These are phyloP conservation scores for Sinosuthora webbiana DNA, from an alignment of 2,113 vertebrate genomes.

Conservation along the genomic window DNA sequence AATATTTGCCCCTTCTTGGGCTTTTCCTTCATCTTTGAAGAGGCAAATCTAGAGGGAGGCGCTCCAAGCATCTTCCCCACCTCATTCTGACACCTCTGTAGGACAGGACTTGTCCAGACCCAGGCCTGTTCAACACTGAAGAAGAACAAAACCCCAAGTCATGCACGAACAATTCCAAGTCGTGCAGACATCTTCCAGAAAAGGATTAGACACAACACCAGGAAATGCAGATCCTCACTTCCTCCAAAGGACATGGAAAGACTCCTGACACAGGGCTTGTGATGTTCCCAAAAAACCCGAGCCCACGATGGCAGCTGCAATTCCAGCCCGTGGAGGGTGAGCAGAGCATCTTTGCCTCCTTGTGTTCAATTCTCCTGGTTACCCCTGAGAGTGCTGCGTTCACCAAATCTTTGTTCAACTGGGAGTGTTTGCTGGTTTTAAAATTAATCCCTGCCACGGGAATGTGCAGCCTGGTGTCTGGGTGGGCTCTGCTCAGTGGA, in stretches of 20 bases:
- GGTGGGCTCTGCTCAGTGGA: not conserved
- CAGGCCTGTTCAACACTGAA: not conserved
- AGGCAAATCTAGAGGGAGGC: not conserved
- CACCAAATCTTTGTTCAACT: not conserved
- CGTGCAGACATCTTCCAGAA: not conserved
- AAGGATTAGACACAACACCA: not conserved
- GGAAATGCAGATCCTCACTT: not conserved
- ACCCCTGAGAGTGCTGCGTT: not conserved
- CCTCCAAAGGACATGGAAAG: not conserved
- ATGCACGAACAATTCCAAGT: not conserved
- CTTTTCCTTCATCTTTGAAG: not conserved
- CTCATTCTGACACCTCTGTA: not conserved
- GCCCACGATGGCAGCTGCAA: not conserved
- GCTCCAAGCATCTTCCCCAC: not conserved
- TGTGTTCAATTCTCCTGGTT: not conserved
- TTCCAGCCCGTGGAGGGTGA: not conserved
- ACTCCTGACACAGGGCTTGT: not conserved
- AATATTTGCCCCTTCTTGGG: not conserved
- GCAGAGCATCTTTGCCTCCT: not conserved
- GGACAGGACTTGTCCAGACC: not conserved
- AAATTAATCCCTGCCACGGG: not conserved
- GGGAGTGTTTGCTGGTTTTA: slow-evolving; percentile 12
- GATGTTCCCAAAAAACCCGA: not conserved
- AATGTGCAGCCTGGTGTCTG: not conserved
- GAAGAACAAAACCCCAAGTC: not conserved